Base-by-base conservation (phyloP, 1,140 invertebrate species). In the Ostrea edulis region DNA sequence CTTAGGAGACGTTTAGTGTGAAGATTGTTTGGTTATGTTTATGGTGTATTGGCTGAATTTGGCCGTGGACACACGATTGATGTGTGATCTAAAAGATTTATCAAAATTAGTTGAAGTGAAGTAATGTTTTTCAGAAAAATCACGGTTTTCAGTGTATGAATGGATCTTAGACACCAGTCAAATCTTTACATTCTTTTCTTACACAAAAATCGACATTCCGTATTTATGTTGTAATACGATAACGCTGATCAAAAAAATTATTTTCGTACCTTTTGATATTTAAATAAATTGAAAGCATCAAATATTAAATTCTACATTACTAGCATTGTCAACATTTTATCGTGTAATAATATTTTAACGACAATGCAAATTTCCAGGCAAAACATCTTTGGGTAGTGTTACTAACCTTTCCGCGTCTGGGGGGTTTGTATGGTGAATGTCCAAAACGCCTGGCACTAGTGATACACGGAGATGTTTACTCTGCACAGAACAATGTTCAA, bases 261-360 rank as follows among this genome's bases (percentile, higher is more conserved):
- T 20, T 58, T 58, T 58, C 20, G 55, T 58, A 58, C 20, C 20
- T 0, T 9, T 55, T 58, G 5, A 20, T 58, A 58, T 58, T 20
- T 1, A 44, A 44, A 44, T 44, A 44, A 58, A 14, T 20, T 5
- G 11, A 58, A 58, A 58, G 14, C 4, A 20, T 55, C 14, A 12
- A 55, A 17, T 55, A 55, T 17, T 55, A 44, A 44, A 44, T 71
- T 22, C 29, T 71, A 35, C 22, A 29, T 71, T 25, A 4, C 9
- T 71, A 4, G 68, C 5, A 71, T 71, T 71, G 22, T 71, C 29
- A 71, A 71, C 68, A 71, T 71, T 71, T 71, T 71, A 71, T 71
- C 25, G 22, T 71, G 68, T 71, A 22, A 35, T 71, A 71, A 71
- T 71, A 71, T 71, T 71, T 71, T 25, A 71, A 62, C 14, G 68